A percentile compares a stretch with the other conserved stretches of the same genome.
phyloP scores from a whole-genome alignment of 2,797 vertebrate species.

The Schizothorax lantsangensis region DNA sequence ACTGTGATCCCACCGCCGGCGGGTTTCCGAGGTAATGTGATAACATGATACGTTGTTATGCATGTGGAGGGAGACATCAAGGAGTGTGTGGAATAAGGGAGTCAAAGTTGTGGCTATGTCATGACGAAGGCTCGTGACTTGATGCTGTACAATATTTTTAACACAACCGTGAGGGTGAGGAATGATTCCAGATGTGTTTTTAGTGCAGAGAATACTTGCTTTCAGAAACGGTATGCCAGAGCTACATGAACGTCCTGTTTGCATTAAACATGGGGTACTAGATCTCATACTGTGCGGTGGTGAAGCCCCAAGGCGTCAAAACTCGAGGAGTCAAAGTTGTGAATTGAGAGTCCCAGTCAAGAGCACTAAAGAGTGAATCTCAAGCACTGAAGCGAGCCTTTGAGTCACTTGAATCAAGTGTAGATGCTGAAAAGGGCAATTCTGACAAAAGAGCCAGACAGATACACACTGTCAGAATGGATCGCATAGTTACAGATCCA shows the following conservation, averaged over 20 bases:
- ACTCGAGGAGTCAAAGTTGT: slow-evolving; percentile 7
- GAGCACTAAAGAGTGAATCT: slow-evolving; percentile 39
- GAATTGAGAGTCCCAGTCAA: slow-evolving; percentile 26
- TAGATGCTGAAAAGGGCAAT: slow-evolving; percentile 32
- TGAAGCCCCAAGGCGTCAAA: slow-evolving; percentile 17
- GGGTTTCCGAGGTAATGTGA: slow-evolving; percentile 52
- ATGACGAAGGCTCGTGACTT: slow-evolving; percentile 2
- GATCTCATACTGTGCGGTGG: not conserved
- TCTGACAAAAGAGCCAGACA: slow-evolving; percentile 39
- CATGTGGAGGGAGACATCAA: slow-evolving; percentile 52
- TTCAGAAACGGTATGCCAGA: not conserved
- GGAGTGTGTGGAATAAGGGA: slow-evolving; percentile 30
- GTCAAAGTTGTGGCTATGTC: slow-evolving; percentile 38
- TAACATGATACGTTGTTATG: slow-evolving; percentile 49
- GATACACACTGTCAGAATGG: not conserved
- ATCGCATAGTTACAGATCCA: slow-evolving; percentile 16
- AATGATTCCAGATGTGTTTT: slow-evolving; percentile 48
- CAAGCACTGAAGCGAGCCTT: slow-evolving; percentile 22
- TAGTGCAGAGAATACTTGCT: slow-evolving; percentile 11
- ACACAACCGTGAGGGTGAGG: slow-evolving; percentile 31
- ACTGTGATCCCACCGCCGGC: slow-evolving; percentile 28
- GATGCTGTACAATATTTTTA: slow-evolving; percentile 27
- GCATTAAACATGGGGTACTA: slow-evolving; percentile 21
- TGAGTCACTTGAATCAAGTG: slow-evolving; percentile 36
- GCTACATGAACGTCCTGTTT: not conserved